Evolutionary conservation across 2,113 vertebrate species (phyloP).

Genomic region (Euleptes europaea): DNA sequence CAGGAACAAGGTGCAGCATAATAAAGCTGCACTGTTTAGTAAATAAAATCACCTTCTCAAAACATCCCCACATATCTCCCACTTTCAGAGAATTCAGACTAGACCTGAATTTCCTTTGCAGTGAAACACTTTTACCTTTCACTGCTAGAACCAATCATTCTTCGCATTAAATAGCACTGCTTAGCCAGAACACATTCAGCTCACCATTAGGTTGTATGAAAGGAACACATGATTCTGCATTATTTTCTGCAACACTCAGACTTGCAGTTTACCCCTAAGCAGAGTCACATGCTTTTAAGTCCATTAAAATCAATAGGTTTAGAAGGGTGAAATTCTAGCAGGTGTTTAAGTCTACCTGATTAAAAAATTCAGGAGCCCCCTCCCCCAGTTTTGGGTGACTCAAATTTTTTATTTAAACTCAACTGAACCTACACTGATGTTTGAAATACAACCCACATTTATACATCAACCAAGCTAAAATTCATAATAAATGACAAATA

Average conservation of each 20-base stretch:
- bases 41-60: no score
- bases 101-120: neutral
- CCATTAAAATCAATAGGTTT: no score
- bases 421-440: neutral
- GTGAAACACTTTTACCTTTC: neutral
- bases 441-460: constrained; percentile 27
- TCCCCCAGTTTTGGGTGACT: neutral
- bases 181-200: neutral
- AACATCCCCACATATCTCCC: neutral
- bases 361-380: no score
- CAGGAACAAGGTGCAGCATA: no score
- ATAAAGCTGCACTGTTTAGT: no score
- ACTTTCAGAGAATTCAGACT: neutral
- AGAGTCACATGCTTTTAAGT: no score
- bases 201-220: neutral
- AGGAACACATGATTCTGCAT: neutral
- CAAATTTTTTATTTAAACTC: neutral
- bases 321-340: no score
- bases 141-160: neutral
- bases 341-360: no score
- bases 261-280: no score
- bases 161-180: neutral
- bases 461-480: constrained; percentile 39
- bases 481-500: neutral
- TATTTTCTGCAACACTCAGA: neutral